Evolutionary conservation across 1,140 invertebrate genomes (phyloP).

Genomic region (Aphis gossypii): DNA sequence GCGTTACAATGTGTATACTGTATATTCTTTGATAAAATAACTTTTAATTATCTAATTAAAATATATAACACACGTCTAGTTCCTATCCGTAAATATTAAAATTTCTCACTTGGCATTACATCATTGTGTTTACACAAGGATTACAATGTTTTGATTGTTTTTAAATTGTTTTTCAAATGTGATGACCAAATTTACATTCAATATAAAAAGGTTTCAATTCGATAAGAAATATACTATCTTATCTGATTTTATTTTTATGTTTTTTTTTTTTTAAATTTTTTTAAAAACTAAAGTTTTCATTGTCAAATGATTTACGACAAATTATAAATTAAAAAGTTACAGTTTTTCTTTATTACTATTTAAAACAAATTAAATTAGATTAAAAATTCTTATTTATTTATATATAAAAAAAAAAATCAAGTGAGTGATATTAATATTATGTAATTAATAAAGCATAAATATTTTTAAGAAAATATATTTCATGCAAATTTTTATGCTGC

Average conservation of each 20-base stretch:
- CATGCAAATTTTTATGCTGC: too few relatives aligned
- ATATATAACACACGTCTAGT: background rate
- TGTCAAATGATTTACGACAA: background rate
- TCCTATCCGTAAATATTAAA: background rate
- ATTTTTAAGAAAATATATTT: too few relatives aligned
- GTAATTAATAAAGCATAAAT: too few relatives aligned
- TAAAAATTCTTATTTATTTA: too few relatives aligned
- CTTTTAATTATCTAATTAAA: background rate
- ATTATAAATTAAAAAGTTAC: background rate
- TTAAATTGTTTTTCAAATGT: background rate
- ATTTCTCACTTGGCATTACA: background rate
- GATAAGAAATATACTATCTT: background rate
- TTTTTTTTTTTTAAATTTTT: background rate
- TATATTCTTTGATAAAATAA: conserved; percentile 3
- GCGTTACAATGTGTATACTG: background rate
- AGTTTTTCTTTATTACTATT: too few relatives aligned
- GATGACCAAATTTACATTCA: background rate
- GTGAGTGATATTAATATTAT: too few relatives aligned
- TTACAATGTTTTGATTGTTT: background rate
- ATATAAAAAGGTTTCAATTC: background rate
- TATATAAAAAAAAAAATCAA: too few relatives aligned
- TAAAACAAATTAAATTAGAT: too few relatives aligned
- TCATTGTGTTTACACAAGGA: background rate
- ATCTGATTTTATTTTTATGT: background rate
- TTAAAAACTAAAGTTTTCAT: background rate